Conservation (phyloP, 2,888 invertebrate species). For the Latrodectus elegans region DNA sequence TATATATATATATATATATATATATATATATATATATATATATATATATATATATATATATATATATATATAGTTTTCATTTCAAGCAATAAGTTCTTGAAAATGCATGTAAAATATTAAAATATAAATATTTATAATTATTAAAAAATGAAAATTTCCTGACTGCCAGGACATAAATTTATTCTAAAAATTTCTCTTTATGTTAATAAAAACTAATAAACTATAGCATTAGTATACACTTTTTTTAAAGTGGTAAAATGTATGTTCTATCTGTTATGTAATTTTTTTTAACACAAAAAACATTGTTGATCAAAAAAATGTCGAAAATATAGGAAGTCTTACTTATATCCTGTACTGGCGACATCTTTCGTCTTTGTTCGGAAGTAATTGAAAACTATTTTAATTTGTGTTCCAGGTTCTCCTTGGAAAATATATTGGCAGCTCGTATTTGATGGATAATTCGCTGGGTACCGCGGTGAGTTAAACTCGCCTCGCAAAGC, state of each 20-base stretch:
- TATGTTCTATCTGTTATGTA: too few species aligned
- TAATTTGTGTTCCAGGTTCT: slow-evolving; percentile 80
- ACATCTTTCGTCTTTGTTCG: slow-evolving; percentile 55
- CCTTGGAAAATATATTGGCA: slow-evolving; percentile 92
- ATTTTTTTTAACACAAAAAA: too few species aligned
- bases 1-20: background rate
- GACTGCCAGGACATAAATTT: too few species aligned
- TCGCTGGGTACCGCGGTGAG: slow-evolving; percentile 95
- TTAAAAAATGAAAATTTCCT: too few species aligned
- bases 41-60: background rate
- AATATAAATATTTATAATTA: too few species aligned
- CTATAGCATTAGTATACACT: too few species aligned
- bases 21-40: background rate
- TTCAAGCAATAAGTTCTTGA: too few species aligned
- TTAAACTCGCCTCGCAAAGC: slow-evolving; percentile 93
- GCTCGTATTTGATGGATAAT: slow-evolving; percentile 95
- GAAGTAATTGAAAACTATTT: slow-evolving; percentile 79
- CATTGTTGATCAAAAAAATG: too few species aligned
- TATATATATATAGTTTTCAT: background rate
- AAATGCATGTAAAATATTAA: too few species aligned
- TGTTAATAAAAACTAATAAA: too few species aligned
- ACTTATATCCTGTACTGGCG: slow-evolving; percentile 62
- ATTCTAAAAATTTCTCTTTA: too few species aligned
- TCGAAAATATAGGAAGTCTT: background rate
- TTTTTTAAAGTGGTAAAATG: too few species aligned